Evolutionary conservation across 2,888 invertebrate species (phyloP).

Genomic region (Euzophera pinguis): DNA sequence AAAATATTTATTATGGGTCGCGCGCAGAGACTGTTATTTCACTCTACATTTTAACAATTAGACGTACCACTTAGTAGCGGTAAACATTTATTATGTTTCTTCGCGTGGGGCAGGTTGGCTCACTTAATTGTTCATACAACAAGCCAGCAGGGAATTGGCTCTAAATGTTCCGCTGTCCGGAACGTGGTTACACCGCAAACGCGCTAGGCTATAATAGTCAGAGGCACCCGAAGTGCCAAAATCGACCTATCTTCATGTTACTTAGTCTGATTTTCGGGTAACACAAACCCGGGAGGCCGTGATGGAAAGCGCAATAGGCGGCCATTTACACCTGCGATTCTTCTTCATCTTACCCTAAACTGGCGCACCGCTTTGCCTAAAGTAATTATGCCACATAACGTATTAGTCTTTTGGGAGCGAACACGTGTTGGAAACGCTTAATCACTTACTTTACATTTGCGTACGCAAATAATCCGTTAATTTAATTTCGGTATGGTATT

Average conservation of each 20-base stretch:
- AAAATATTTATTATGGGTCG: constrained; percentile 21
- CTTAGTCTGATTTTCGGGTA: constrained; percentile 46
- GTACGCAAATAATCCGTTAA: constrained; percentile 75
- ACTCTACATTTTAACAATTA: constrained; percentile 21
- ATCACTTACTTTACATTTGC: constrained; percentile 76
- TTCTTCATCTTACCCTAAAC: constrained; percentile 76
- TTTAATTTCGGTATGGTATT: constrained; percentile 72
- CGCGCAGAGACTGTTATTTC: constrained; percentile 13
- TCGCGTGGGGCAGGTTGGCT: constrained; percentile 64
- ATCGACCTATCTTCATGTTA: constrained; percentile 46
- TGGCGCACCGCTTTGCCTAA: constrained; percentile 69
- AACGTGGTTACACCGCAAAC: constrained; percentile 62
- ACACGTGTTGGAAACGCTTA: constrained; percentile 73
- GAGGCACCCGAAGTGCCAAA: constrained; percentile 46
- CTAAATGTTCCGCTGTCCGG: constrained; percentile 69
- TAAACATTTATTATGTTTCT: constrained; percentile 70
- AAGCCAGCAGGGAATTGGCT: constrained; percentile 74
- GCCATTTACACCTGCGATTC: constrained; percentile 76
- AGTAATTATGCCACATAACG: constrained; percentile 75
- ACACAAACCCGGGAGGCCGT: constrained; percentile 36
- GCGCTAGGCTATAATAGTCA: constrained; percentile 50
- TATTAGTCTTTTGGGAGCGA: constrained; percentile 76
- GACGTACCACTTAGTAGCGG: constrained; percentile 51
- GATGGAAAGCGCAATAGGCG: constrained; percentile 72
- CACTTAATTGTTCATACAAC: constrained; percentile 77